phyloP scores from a whole-genome alignment of 35 echinoderm and acorn worm species.

The Lytechinus pictus region DNA sequence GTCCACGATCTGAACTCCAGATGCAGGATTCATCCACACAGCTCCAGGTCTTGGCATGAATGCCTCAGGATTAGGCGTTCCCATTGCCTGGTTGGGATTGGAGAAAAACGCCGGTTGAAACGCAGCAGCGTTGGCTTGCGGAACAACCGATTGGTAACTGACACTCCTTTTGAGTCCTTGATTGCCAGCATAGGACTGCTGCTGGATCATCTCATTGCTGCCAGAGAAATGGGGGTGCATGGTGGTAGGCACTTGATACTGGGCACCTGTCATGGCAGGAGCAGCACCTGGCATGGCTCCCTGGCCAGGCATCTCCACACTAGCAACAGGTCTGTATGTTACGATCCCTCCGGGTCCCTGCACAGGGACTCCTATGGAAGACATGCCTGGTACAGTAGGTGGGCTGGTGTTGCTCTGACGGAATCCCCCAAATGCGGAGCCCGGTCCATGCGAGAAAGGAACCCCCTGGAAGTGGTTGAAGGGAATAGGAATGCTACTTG shows the following conservation, averaged over 20 bases:
- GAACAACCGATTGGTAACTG: slow-evolving; percentile 37
- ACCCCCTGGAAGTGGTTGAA: slow-evolving; percentile 47
- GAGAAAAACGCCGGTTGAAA: background rate
- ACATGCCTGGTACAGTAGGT: slow-evolving; percentile 51
- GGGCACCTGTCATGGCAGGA: background rate
- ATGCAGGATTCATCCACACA: background rate
- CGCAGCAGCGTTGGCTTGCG: background rate
- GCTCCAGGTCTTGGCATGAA: background rate
- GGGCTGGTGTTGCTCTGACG: slow-evolving; percentile 8
- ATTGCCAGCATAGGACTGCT: background rate
- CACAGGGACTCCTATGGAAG: slow-evolving; percentile 42
- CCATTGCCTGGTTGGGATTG: background rate
- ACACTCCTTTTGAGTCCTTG: slow-evolving; percentile 37
- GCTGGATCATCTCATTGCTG: slow-evolving; percentile 25
- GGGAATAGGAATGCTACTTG: background rate
- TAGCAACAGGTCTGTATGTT: background rate
- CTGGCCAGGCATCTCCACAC: slow-evolving; percentile 19
- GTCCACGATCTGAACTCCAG: too few species aligned
- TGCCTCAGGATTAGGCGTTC: background rate
- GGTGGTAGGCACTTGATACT: slow-evolving; percentile 37
- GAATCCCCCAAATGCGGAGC: slow-evolving; percentile 41
- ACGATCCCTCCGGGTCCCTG: background rate
- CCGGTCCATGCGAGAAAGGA: slow-evolving; percentile 25
- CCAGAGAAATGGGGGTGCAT: slow-evolving; percentile 40
- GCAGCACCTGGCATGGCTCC: slow-evolving; percentile 19